Percentiles rank a stretch among this genome's conserved stretches.
These are phyloP conservation scores for Phaonia tiefii DNA, from an alignment of 2,888 invertebrate genomes.

Conservation along the genomic window DNA sequence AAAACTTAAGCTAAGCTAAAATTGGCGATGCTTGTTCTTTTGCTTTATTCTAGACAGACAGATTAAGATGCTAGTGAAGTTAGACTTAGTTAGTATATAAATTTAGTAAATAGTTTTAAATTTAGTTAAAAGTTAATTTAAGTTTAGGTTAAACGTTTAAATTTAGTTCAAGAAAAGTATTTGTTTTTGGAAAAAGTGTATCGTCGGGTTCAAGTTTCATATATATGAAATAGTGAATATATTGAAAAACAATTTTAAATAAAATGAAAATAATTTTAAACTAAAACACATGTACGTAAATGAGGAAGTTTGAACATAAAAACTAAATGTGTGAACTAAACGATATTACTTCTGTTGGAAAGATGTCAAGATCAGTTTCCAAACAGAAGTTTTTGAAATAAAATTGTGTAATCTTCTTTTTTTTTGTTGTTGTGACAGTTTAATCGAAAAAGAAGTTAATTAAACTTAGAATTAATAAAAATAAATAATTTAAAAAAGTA, in stretches of 20 bases:
- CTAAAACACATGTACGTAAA: conserved; percentile 42
- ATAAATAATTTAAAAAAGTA: conserved; percentile 69
- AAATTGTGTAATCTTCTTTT: conserved; percentile 24
- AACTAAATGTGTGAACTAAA: conserved; percentile 16
- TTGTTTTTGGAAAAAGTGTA: conserved; percentile 74
- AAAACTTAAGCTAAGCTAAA: background rate
- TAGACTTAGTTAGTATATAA: conserved; percentile 24
- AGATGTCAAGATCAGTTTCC: background rate
- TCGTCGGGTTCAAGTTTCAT: conserved; percentile 81
- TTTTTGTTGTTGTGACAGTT: conserved; percentile 33
- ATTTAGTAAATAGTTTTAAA: conserved; percentile 49
- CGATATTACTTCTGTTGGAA: background rate
- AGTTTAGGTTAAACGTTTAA: conserved; percentile 44
- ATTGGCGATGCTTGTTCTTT: background rate
- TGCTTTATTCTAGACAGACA: conserved; percentile 9
- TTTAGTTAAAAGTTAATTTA: conserved; percentile 57
- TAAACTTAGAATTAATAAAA: conserved; percentile 67
- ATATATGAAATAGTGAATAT: conserved; percentile 60
- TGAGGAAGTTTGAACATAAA: conserved; percentile 37
- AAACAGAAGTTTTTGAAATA: conserved; percentile 32
- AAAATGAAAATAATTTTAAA: conserved; percentile 35
- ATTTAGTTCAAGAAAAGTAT: conserved; percentile 45
- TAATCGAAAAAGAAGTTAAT: conserved; percentile 65
- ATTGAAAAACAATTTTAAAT: conserved; percentile 57
- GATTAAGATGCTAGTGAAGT: conserved; percentile 15